Evolutionary conservation across 2,888 invertebrate genomes (phyloP).

Genomic region (Meganola albula): DNA sequence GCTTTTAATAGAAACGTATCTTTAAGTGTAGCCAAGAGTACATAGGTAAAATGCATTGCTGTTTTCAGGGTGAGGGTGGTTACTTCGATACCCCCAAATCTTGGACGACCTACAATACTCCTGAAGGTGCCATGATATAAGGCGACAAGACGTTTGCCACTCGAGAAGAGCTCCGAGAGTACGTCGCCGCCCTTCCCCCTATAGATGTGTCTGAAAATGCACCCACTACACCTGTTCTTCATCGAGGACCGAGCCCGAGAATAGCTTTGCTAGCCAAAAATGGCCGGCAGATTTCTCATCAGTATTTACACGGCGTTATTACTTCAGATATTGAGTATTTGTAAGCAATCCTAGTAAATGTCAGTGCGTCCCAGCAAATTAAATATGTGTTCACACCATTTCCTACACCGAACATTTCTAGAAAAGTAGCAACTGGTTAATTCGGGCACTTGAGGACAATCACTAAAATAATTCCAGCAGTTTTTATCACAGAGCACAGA

Average conservation of each 20-base stretch:
- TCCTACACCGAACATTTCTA: too few relatives aligned
- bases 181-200: slow-evolving; percentile 37
- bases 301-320: slow-evolving; percentile 44
- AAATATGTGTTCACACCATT: too few relatives aligned
- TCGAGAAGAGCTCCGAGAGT: slow-evolving; percentile 38
- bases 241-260: slow-evolving; percentile 31
- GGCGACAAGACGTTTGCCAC: slow-evolving; percentile 46
- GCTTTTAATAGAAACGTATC: too few relatives aligned
- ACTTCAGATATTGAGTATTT: slow-evolving; percentile 47
- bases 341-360: too few relatives aligned
- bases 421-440: too few relatives aligned
- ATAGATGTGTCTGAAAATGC: slow-evolving; percentile 12
- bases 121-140: slow-evolving; percentile 39
- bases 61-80: slow-evolving; percentile 59
- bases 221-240: slow-evolving; percentile 36
- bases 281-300: slow-evolving; percentile 51
- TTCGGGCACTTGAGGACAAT: too few relatives aligned
- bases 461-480: too few relatives aligned
- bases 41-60: too few relatives aligned
- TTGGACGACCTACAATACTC: slow-evolving; percentile 39
- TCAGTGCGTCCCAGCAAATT: background rate
- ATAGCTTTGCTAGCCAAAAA: slow-evolving; percentile 39
- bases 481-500: too few relatives aligned
- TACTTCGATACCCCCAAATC: slow-evolving; percentile 56
- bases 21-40: too few relatives aligned